These are phyloP conservation scores for Mythimna albipuncta DNA, from an alignment of 2,888 invertebrate species.

Conservation along the genomic window DNA sequence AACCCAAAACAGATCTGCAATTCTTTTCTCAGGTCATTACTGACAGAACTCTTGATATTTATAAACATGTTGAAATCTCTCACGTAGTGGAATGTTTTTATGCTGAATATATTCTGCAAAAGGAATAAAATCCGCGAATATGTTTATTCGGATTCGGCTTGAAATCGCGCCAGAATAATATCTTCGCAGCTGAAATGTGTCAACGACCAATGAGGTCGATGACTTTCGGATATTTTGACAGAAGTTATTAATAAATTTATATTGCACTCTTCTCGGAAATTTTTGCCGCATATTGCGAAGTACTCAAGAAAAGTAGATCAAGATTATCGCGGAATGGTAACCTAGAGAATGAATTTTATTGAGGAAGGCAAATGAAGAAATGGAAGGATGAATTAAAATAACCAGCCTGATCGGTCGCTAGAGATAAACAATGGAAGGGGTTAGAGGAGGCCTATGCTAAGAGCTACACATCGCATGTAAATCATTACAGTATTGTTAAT, in stretches of 20 bases:
- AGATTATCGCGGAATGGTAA: too few species aligned
- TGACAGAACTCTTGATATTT: slow-evolving; percentile 52
- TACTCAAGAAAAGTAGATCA: too few species aligned
- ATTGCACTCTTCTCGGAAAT: not conserved
- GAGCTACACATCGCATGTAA: too few species aligned
- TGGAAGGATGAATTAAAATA: too few species aligned
- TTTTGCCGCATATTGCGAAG: too few species aligned
- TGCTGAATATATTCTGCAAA: slow-evolving; percentile 67
- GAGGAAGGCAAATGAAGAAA: too few species aligned
- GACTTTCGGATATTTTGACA: slow-evolving; percentile 65
- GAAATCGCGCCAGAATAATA: slow-evolving; percentile 77
- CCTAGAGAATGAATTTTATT: too few species aligned
- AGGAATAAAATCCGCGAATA: slow-evolving; percentile 67
- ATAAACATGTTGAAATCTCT: slow-evolving; percentile 55
- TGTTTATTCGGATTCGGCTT: slow-evolving; percentile 64
- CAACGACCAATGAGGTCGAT: slow-evolving; percentile 72
- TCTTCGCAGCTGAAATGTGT: slow-evolving; percentile 62
- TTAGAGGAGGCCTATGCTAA: too few species aligned
- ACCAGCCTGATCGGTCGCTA: too few species aligned
- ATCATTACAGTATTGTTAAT: too few species aligned
- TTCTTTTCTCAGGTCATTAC: slow-evolving; percentile 22
- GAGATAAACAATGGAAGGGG: too few species aligned
- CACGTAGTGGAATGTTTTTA: slow-evolving; percentile 45
- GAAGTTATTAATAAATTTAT: not conserved
- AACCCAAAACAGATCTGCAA: slow-evolving; percentile 34